These are phyloP conservation scores for Anser brachyrhynchus DNA, from an alignment of 2,113 vertebrate genomes.

Conservation along the genomic window DNA sequence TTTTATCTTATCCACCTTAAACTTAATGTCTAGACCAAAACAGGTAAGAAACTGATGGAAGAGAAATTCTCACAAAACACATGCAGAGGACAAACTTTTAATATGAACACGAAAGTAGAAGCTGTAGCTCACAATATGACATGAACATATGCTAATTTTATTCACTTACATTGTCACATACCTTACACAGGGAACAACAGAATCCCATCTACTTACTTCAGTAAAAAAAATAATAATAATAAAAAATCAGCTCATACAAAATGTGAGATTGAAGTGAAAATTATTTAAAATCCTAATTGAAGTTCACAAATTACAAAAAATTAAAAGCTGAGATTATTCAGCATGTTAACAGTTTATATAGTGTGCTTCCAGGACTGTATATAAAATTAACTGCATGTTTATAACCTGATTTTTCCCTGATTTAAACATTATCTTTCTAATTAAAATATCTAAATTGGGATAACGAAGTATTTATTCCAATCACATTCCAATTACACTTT, in stretches of 20 bases:
- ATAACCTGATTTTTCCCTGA: background rate
- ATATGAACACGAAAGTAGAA: background rate
- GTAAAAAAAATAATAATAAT: background rate
- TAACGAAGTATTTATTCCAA: background rate
- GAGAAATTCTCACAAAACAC: background rate
- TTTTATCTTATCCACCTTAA: background rate
- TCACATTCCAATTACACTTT: background rate
- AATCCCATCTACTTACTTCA: background rate
- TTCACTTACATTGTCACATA: background rate
- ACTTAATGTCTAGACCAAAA: background rate
- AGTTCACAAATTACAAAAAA: background rate
- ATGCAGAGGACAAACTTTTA: background rate
- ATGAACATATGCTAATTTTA: background rate
- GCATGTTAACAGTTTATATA: background rate
- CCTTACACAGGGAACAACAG: background rate
- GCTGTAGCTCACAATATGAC: background rate
- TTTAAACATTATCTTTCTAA: background rate
- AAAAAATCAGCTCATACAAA: background rate
- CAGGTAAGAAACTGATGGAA: background rate
- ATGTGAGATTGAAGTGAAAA: background rate
- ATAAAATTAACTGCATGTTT: background rate
- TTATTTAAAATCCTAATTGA: background rate
- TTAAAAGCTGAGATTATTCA: background rate
- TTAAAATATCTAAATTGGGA: background rate
- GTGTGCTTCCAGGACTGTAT: background rate